These are phyloP conservation scores for Antitype chi DNA, from an alignment of 2,888 invertebrate genomes.

Conservation along the genomic window DNA sequence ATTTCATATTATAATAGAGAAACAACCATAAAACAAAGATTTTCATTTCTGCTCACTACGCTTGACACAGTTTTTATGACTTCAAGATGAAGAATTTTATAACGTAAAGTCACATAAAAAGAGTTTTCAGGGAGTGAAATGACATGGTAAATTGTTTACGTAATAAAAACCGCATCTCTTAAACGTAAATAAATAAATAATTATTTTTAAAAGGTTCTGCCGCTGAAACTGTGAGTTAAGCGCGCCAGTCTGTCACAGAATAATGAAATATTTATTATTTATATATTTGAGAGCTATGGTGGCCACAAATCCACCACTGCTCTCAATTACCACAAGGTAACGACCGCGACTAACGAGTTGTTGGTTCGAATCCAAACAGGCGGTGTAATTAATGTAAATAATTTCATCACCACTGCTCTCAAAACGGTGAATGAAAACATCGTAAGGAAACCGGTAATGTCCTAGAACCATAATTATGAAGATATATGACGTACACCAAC, in stretches of 20 bases:
- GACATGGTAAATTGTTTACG: not conserved
- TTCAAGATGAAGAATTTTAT: constrained; percentile 23
- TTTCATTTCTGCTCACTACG: constrained; percentile 29
- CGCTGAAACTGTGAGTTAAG: not conserved
- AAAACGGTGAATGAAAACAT: no score
- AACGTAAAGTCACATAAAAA: not conserved
- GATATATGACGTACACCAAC: no score
- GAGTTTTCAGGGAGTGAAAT: not conserved
- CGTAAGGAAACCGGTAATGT: no score
- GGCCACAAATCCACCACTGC: no score
- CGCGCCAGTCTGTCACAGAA: not conserved
- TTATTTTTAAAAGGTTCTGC: not conserved
- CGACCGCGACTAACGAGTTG: no score
- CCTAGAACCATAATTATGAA: no score
- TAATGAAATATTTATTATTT: not conserved
- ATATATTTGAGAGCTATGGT: no score
- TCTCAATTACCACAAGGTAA: no score
- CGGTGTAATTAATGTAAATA: no score
- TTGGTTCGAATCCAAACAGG: no score
- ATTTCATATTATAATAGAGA: constrained; percentile 35
- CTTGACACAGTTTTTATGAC: constrained; percentile 29
- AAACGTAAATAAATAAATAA: not conserved
- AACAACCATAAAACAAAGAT: constrained; percentile 28
- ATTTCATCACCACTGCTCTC: no score
- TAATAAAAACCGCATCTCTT: not conserved